Evolutionary conservation across 2,113 vertebrate genomes (phyloP).

Genomic region (Nothocercus julius): DNA sequence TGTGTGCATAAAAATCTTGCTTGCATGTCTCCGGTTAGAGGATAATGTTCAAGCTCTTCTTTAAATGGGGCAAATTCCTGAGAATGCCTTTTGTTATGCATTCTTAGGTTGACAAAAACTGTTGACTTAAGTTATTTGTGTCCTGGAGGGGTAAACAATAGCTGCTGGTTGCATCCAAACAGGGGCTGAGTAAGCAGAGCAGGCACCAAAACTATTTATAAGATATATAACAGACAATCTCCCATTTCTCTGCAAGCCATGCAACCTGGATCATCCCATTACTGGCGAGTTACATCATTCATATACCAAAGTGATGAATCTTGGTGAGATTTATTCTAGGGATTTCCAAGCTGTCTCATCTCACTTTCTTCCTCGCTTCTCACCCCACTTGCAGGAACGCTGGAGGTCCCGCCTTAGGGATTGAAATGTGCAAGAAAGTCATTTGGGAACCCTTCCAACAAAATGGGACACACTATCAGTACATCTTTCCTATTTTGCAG

Average conservation of each 20-base stretch:
- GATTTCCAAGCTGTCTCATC: neutral
- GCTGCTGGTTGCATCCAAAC: neutral
- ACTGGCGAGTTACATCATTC: neutral
- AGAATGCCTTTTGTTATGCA: constrained; percentile 31
- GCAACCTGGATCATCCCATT: neutral
- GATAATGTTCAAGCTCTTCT: constrained; percentile 12
- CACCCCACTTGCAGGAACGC: rapidly evolving
- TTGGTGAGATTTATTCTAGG: neutral
- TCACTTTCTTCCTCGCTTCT: neutral
- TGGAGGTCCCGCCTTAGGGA: neutral
- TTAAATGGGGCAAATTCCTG: constrained; percentile 12
- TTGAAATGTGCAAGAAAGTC: neutral
- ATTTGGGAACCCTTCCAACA: neutral
- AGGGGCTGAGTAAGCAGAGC: neutral
- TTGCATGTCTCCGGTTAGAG: constrained; percentile 18
- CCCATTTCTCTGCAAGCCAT: neutral
- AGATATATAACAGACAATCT: neutral
- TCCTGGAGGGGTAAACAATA: neutral
- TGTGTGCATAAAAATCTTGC: neutral
- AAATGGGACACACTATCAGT: neutral
- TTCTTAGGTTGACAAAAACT: neutral
- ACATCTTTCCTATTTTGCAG: neutral
- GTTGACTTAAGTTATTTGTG: neutral
- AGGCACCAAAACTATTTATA: neutral
- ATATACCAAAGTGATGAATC: neutral